Evolutionary conservation across 2,888 invertebrate species (phyloP), one percentile per base, ranked within the genome.

Genomic region (Crioceris asparagi): DNA sequence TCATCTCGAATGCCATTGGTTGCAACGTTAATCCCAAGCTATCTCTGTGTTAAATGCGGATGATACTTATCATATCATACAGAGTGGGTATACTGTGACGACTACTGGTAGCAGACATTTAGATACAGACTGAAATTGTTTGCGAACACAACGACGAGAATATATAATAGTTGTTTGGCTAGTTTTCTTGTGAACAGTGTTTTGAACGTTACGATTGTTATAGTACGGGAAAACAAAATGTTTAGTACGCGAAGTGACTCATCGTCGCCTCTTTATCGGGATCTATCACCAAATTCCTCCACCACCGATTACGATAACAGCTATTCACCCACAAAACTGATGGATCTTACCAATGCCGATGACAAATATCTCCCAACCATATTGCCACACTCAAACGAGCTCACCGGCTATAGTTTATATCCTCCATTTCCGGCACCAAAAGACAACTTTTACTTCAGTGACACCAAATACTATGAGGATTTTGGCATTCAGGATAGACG

Each of bases 261-360:
- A 32, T 54, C 59, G 17, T 62, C 62, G 14, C 63, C 63, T 10
- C 50, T 53, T 38, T 59, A 60, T 40, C 14, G 17, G 8, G 17
- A 18, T 14, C 44, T 53, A 19, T 53, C 57, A 37, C 37, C 56
- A 31, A 53, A 56, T 7, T 56, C 57, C 2, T 44, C 47, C 38
- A 52, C 46, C 16, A 52, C 46, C 17, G 44, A 53, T 2, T 50
- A 50, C 39, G 58, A 55, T 44, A 59, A 60, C 31, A 55, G 60
- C 31, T 61, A 55, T 40, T 52, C 58, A 10, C 53, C 57, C 7
- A 51, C 59, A 16, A 54, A 57, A 43, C 45, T 65, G 27, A 63
- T 60, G 56, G 65, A 65, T 52, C 50, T 65, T 43, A 65, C 65
- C 15, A 64, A 27, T 12, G 55, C 64, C 2, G 53, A 46, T 36